Percentiles rank a stretch among this genome's conserved stretches.
Conservation (phyloP, 2,797 vertebrate genomes). For the Sebastes nivosus region DNA sequence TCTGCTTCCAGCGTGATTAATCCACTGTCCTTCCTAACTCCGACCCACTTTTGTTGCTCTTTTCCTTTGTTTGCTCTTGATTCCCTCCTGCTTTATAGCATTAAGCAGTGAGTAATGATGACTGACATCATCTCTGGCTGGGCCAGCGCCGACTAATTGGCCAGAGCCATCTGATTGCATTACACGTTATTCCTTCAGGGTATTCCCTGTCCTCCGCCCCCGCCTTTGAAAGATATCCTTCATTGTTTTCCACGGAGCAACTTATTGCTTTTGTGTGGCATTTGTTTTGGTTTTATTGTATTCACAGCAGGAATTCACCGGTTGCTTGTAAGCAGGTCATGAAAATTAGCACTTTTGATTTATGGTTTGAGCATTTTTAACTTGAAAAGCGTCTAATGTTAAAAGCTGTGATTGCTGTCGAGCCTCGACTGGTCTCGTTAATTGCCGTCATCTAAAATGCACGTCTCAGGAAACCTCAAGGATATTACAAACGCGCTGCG, state of each 20-base stretch:
- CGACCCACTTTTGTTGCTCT: conserved; percentile 59
- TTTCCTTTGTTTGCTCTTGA: conserved; percentile 60
- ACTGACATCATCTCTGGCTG: conserved; percentile 74
- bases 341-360: conserved; percentile 40
- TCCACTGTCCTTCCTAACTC: conserved; percentile 45
- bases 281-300: conserved; percentile 35
- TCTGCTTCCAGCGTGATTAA: conserved; percentile 50
- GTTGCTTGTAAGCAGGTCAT: conserved; percentile 13
- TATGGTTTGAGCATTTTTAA: conserved; percentile 19
- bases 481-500: conserved; percentile 47
- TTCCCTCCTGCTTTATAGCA: conserved; percentile 60
- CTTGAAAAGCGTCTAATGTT: conserved; percentile 40
- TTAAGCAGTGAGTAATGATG: conserved; percentile 72
- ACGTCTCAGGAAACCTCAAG: conserved; percentile 41
- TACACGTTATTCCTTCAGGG: conserved; percentile 72
- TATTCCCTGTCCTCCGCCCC: conserved; percentile 64
- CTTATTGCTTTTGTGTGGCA: conserved; percentile 52
- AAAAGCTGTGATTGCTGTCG: conserved; percentile 35
- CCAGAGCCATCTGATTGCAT: conserved; percentile 71
- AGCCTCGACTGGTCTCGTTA: conserved; percentile 41
- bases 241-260: conserved; percentile 54
- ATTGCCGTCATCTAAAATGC: conserved; percentile 53
- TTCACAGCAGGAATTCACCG: conserved; percentile 11
- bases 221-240: conserved; percentile 57
- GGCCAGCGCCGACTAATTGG: conserved; percentile 68